Evolutionary conservation across 2,888 invertebrate genomes (phyloP).

Genomic region (Lagria hirta): DNA sequence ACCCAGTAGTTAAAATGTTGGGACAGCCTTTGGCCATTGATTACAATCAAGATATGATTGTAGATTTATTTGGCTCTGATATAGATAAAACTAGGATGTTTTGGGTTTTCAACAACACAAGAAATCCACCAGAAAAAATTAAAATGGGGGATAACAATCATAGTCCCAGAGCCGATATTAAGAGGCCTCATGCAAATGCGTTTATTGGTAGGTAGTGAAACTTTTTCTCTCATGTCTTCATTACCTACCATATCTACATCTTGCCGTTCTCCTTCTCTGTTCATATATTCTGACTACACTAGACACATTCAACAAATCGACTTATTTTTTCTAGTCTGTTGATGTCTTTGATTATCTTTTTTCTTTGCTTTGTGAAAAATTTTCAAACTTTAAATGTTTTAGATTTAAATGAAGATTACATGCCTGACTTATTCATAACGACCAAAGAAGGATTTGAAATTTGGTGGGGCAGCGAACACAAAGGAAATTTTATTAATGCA

Average conservation of each 20-base stretch:
- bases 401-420: conserved; percentile 83
- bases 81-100: conserved; percentile 61
- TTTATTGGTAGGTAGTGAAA: conserved; percentile 60
- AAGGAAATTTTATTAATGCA: conserved; percentile 56
- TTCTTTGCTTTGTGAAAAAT: no score
- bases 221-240: no score
- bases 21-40: conserved; percentile 85
- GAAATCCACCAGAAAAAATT: conserved; percentile 51
- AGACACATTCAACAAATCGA: no score
- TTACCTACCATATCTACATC: no score
- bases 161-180: conserved; percentile 54
- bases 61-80: conserved; percentile 84
- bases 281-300: no score
- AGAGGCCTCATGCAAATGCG: conserved; percentile 83
- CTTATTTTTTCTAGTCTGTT: no score
- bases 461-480: conserved; percentile 66
- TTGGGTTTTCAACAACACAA: conserved; percentile 71
- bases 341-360: no score
- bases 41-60: conserved; percentile 88
- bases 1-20: conserved; percentile 56
- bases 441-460: conserved; percentile 72
- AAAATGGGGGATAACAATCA: conserved; percentile 49
- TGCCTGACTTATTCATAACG: conserved; percentile 81
- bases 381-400: no score
- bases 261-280: no score